These are phyloP conservation scores for Gavialis gangeticus DNA, from an alignment of 2,113 vertebrate species.

Conservation along the genomic window DNA sequence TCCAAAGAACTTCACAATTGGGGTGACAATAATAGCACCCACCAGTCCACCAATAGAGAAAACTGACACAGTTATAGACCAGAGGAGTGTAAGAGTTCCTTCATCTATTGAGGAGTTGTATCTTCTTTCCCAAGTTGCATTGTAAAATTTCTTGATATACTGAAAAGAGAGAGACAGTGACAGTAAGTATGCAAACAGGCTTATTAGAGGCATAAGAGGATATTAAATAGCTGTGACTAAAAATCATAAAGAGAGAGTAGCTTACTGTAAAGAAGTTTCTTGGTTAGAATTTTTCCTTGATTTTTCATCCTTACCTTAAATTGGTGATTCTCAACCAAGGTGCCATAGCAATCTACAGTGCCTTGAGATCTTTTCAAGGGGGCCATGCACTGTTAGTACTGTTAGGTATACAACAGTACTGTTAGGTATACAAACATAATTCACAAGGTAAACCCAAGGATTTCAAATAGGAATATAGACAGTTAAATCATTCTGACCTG, in stretches of 20 bases:
- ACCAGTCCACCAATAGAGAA: constrained; percentile 93
- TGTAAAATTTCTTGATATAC: constrained; percentile 93
- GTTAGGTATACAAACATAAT: too few relatives aligned
- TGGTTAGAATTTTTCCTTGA: background rate
- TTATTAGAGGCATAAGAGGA: background rate
- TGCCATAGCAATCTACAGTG: background rate
- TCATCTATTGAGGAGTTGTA: constrained; percentile 74
- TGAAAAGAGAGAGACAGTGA: constrained; percentile 67
- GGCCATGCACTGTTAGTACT: too few relatives aligned
- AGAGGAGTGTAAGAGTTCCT: constrained; percentile 85
- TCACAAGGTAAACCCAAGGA: too few relatives aligned
- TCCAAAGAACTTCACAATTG: constrained; percentile 86
- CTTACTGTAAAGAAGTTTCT: background rate
- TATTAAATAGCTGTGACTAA: background rate
- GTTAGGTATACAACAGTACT: too few relatives aligned
- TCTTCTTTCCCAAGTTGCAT: constrained; percentile 87
- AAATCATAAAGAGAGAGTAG: background rate
- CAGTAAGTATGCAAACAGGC: background rate
- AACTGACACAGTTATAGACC: constrained; percentile 94
- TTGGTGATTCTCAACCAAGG: fast-evolving
- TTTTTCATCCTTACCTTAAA: background rate
- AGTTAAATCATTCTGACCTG: too few relatives aligned
- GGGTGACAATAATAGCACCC: constrained; percentile 85
- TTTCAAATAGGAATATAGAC: too few relatives aligned
- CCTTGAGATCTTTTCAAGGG: too few relatives aligned